Evolutionary conservation across 2,113 vertebrate species (phyloP), one percentile per base, ranked within the genome.

Genomic region (Collichthys lucidus): DNA sequence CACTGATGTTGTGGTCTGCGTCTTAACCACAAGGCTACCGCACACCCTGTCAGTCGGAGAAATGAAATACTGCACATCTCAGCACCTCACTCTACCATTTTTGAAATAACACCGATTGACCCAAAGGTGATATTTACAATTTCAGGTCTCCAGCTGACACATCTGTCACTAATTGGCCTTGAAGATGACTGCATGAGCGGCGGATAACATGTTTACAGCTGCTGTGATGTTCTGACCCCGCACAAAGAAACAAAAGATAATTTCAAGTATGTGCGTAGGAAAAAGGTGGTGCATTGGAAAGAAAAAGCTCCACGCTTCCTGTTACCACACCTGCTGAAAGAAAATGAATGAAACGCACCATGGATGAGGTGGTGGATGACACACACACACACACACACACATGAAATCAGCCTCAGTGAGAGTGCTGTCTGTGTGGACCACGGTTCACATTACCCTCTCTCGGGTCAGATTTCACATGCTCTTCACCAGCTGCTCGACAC

Each of bases 401-500:
- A 77, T 40, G 9, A 66, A 65, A 69, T 64, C 26, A 26, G 26
- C 77, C 72, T 86, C 73, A 19, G 22, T 42, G 76, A 82, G 88
- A 80, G 71, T 63, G 72, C 66, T 68, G 78, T 79, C 75, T 88
- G 80, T 49, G 50, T 59, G 76, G 75, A 80, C 60, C 73, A 16
- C 55, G 86, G 77, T 77, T 92, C 87, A 88, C 64, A 15, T 91
- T 91, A 83, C 79, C 74, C 14, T 74, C 61, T 46, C 52, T 35
- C 26, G 67, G 87, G 86, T 92, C 84, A 83, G 67, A 74, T 92
- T 87, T 80, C 90, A 88, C 83, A 72, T 52, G 80, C 59, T 75
- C 72, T 46, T 68, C 47, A 47, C 67, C 22, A 78, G 77, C 77
- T 85, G 84, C 70, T 77, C 52, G 3, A 82, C 69, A 66, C 52